phyloP scores from a whole-genome alignment of 1,140 invertebrate genomes.

The Drosophila neocordata region DNA sequence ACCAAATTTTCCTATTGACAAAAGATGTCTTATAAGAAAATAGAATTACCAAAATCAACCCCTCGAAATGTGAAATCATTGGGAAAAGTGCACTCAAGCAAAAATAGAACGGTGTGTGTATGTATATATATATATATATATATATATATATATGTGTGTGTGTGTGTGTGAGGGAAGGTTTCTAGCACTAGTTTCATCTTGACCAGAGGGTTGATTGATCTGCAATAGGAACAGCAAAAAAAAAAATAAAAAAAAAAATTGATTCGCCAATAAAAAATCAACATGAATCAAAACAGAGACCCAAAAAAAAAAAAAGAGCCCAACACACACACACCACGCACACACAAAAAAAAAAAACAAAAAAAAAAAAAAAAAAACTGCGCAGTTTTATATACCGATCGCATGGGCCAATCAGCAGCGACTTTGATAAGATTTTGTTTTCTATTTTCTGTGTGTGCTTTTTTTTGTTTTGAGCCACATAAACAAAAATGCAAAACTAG shows the following conservation, averaged over 20 bases:
- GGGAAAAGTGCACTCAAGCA: conserved; percentile 3
- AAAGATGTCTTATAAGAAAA: conserved; percentile 8
- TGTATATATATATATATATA: too few relatives aligned
- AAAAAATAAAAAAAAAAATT: not conserved
- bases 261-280: conserved; percentile 71
- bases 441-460: conserved; percentile 41
- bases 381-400: conserved; percentile 69
- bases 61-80: not conserved
- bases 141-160: too few relatives aligned
- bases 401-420: conserved; percentile 60
- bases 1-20: not conserved
- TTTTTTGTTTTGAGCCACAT: conserved; percentile 31
- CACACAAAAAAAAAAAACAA: conserved; percentile 14
- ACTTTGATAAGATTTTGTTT: conserved; percentile 72
- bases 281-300: conserved; percentile 67
- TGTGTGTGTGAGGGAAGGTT: conserved; percentile 28
- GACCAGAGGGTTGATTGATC: conserved; percentile 47
- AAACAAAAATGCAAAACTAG: conserved; percentile 56
- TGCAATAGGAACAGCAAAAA: not conserved
- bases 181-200: conserved; percentile 13
- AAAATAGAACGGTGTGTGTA: not conserved
- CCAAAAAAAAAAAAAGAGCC: too few relatives aligned
- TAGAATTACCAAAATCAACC: not conserved
- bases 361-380: conserved; percentile 57
- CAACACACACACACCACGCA: too few relatives aligned